Percentiles rank a stretch among this genome's conserved stretches.
phyloP scores from a whole-genome alignment of 1,140 invertebrate genomes.

The Delia radicum region DNA sequence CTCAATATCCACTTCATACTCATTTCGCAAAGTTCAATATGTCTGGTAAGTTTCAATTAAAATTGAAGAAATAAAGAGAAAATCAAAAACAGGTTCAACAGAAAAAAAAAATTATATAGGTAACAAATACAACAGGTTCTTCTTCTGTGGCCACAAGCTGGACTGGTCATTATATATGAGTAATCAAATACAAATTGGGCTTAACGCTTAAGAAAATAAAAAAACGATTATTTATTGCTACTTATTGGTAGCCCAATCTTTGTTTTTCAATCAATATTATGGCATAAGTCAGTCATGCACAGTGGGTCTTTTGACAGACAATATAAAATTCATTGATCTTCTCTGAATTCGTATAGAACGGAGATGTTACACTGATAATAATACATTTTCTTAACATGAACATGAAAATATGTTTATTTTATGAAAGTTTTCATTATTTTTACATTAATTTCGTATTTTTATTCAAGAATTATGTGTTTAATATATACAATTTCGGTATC shows the following conservation, averaged over 20 bases:
- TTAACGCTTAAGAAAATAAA: background rate
- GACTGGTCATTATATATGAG: background rate
- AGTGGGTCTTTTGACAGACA: no score
- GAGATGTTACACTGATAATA: no score
- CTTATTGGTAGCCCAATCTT: background rate
- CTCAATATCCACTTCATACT: background rate
- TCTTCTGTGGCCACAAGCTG: background rate
- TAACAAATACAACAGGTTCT: background rate
- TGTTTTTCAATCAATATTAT: background rate
- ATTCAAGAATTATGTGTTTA: no score
- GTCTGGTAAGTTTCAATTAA: background rate
- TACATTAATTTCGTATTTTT: no score
- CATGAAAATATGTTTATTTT: no score
- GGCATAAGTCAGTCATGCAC: no score
- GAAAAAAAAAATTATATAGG: background rate
- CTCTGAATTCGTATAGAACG: no score
- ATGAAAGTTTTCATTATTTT: no score
- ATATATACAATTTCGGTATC: no score
- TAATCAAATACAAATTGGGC: background rate
- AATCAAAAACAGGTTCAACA: background rate
- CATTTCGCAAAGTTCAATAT: background rate
- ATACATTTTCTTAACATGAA: no score
- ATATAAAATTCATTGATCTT: no score
- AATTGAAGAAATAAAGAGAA: background rate
- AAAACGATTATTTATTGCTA: background rate